phyloP scores from a whole-genome alignment of 2,113 vertebrate genomes.

The Malurus melanocephalus region DNA sequence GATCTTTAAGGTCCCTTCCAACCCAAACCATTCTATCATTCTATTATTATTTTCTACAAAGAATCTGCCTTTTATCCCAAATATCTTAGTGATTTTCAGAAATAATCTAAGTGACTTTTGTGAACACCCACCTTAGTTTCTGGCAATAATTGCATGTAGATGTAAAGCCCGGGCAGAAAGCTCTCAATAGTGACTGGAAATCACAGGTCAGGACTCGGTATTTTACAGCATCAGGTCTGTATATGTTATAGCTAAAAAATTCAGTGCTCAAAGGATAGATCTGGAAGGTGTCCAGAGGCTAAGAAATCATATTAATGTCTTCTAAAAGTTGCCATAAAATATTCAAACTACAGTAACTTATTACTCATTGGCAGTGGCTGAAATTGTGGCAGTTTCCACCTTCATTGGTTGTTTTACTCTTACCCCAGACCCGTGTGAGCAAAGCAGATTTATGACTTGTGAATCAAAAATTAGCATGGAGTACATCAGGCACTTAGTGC shows the following conservation, averaged over 20 bases:
- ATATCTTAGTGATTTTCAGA: not conserved
- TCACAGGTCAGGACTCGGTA: not conserved
- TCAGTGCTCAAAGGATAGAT: not conserved
- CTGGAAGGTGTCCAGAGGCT: not conserved
- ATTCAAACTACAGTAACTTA: not conserved
- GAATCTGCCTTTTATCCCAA: not conserved
- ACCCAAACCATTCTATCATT: not conserved
- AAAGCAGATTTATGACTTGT: not conserved
- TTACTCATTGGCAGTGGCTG: not conserved
- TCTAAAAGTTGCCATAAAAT: not conserved
- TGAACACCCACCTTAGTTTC: not conserved
- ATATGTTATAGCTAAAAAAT: not conserved
- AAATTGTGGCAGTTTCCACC: slow-evolving; percentile 7
- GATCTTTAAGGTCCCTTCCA: not conserved
- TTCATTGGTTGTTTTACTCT: not conserved
- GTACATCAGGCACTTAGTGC: not conserved
- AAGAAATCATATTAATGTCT: not conserved
- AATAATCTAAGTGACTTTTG: not conserved
- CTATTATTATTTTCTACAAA: not conserved
- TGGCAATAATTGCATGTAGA: not conserved
- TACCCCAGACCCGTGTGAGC: not conserved
- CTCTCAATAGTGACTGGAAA: not conserved
- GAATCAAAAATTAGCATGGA: not conserved
- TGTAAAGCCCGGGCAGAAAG: not conserved
- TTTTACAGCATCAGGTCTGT: not conserved